Percentiles rank a stretch among this genome's conserved stretches.
Conservation (phyloP, 1,140 invertebrate genomes). For the Drosophila yakuba region DNA sequence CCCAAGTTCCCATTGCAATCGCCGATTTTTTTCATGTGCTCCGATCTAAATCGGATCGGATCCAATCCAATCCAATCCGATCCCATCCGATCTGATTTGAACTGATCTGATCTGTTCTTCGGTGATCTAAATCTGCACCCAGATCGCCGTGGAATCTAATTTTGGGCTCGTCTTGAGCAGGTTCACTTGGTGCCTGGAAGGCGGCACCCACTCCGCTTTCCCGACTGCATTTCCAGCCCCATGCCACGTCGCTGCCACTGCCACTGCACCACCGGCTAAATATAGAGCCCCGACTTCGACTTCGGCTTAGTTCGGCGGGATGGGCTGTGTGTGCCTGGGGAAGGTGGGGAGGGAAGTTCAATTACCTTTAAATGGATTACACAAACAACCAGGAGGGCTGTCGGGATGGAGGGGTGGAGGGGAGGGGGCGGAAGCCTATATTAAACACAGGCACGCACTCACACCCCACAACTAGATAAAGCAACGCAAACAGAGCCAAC, state of each 20-base stretch:
- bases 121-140: conserved; percentile 4
- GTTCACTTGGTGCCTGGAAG: conserved; percentile 9
- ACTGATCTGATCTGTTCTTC: neutral
- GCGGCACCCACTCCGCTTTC: neutral
- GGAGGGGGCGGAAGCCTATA: conserved; percentile 43
- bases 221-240: conserved; percentile 3
- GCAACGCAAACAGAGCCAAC: conserved; percentile 38
- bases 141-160: conserved; percentile 15
- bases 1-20: conserved; percentile 5
- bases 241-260: neutral
- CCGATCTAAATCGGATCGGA: neutral
- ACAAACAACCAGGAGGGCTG: conserved; percentile 41
- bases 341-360: conserved; percentile 63
- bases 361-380: conserved; percentile 80
- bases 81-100: neutral
- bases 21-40: neutral
- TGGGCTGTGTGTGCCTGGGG: neutral
- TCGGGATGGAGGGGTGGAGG: neutral
- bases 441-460: conserved; percentile 31
- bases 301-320: conserved; percentile 26
- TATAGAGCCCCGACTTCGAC: conserved; percentile 32
- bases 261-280: conserved; percentile 22
- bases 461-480: conserved; percentile 35
- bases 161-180: conserved; percentile 40
- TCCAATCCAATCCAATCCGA: neutral